Evolutionary conservation across 2,888 invertebrate species (phyloP), one percentile per base, ranked within the genome.

Genomic region (Pseudococcus viburni): DNA sequence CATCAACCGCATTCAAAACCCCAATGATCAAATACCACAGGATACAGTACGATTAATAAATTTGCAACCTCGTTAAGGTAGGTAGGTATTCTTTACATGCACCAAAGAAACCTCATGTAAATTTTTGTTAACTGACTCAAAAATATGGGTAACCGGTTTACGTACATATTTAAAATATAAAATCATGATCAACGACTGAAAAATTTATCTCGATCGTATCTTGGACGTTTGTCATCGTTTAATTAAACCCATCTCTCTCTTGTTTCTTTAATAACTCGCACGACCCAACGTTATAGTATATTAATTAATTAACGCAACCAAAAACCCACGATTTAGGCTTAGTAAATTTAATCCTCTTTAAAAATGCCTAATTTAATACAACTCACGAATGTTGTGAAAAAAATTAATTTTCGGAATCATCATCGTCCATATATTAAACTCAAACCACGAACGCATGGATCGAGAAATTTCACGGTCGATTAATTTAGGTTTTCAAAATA

Each of bases 251-350:
- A 17, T 59, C 33, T 26, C 73, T 11, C 11, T 12, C 0, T 5
- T 33, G 12, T 33, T 80, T 80, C 17, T 80, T 80, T 42, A 17
- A 77, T 42, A n/a, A 80, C 80, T 80, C 17, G 42, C 80, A 42
- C 42, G 42, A 42, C 8, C 2, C n/a, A 42, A 42, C 8, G 42
- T 33, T 33, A 73, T 8, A 12, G 3, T 33, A 80, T 80, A 80
- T 80, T 80, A 80, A 80, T 80, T 80, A 80, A 80, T 80, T 80
- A 80, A 80, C 80, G 80, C 80, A 7, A 22, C 42, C 3, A 26
- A 73, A 73, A 42, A 42, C 26, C 26, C 42, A 46, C 80, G 42
- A 80, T 80, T 80, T 42, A 17, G 46, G n/a, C n/a, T 7, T 42
- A 46, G 46, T 80, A 73, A 73, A 73, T 80, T 80, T 22, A 80